A percentile compares a stretch with the other conserved stretches of the same genome.
Conservation (phyloP, 2,888 invertebrate genomes). For the Cantharis nigra region DNA sequence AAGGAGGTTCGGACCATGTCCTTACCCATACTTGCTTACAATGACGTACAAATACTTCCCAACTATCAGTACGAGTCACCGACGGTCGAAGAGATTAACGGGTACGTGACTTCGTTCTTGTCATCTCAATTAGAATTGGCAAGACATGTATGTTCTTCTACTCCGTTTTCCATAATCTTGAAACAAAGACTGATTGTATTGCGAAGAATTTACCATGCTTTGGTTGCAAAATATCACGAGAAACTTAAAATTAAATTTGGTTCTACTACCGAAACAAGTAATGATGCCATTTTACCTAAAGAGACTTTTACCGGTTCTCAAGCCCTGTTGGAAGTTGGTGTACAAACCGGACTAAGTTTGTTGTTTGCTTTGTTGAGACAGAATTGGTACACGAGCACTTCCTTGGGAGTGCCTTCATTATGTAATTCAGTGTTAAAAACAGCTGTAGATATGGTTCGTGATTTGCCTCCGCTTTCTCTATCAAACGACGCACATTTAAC, state of each 20-base stretch:
- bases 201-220: constrained; percentile 63
- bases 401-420: constrained; percentile 55
- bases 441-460: constrained; percentile 60
- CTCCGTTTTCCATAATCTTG: constrained; percentile 62
- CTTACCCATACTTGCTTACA: constrained; percentile 44
- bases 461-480: constrained; percentile 63
- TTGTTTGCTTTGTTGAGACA: constrained; percentile 64
- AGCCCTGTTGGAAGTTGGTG: constrained; percentile 65
- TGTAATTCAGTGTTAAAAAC: constrained; percentile 65
- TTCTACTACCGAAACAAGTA: constrained; percentile 18
- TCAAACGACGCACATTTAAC: constrained; percentile 64
- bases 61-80: constrained; percentile 61
- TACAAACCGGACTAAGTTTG: constrained; percentile 64
- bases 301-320: constrained; percentile 54
- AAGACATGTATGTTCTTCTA: constrained; percentile 60
- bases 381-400: constrained; percentile 60
- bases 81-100: constrained; percentile 58
- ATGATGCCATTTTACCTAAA: constrained; percentile 17
- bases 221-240: constrained; percentile 61
- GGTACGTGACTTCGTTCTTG: constrained; percentile 59
- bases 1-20: constrained; percentile 57
- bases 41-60: constrained; percentile 55
- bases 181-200: constrained; percentile 62
- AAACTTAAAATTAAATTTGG: constrained; percentile 48
- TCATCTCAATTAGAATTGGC: constrained; percentile 61